Base-by-base conservation (phyloP, 2,797 vertebrate genomes). In the Poecilia wingei region DNA sequence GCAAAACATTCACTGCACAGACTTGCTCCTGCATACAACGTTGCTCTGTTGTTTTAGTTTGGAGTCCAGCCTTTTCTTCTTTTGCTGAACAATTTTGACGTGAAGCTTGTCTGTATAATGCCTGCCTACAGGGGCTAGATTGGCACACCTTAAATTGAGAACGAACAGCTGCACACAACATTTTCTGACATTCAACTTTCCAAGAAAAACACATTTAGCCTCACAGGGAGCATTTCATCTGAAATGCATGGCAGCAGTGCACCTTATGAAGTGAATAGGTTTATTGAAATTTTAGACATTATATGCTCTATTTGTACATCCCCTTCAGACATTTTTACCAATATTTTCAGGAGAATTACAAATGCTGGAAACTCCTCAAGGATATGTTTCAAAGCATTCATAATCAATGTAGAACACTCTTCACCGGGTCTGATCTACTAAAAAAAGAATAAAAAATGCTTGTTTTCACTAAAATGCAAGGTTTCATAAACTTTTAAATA, bases 111-210 rank as follows among this genome's bases (percentile, higher is more conserved):
- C 49, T 70, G 47, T n/a, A 43, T 68, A 68, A 76, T 69, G 46
- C 28, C 46, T 69, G 47, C 7, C 47, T 43, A 45, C 41, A 20
- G 64, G 46, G 64, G 33, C 47, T 31, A 41, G 61, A 31, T 69
- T 69, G 75, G 64, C 61, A 77, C 25, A 53, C 43, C 28, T 75
- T 31, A 64, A 75, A 61, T 46, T 31, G 14, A 75, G 46, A 66
- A 28, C 1, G 75, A 77, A 51, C 36, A 41, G 46, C 57, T 47
- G 49, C 49, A 20, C 46, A 49, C 46, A 31, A 49, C 33, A 36
- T 49, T 51, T 51, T 49, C 46, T 51, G 28, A 51, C 31, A 73
- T 49, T 51, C 71, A 25, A 36, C 47, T 73, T 36, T 49, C 31
- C 71, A 28, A 25, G 6, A 36, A 74, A 73, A 55, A 53, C 49